Conservation (phyloP, 1,140 invertebrate genomes). For the Drosophila truncata region DNA sequence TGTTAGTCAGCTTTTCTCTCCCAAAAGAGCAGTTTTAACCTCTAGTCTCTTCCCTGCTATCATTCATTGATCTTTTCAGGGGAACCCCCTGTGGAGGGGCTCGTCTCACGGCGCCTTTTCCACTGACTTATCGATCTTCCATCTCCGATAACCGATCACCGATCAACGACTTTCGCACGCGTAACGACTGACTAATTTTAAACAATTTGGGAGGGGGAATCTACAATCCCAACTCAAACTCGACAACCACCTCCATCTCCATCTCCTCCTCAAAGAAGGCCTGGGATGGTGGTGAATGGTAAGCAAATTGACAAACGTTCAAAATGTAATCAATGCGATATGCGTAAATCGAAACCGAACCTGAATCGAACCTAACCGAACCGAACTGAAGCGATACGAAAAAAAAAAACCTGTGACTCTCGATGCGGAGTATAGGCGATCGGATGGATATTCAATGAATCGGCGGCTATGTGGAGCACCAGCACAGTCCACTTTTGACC, state of each 20-base stretch:
- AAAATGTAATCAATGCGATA: constrained; percentile 83
- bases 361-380: constrained; percentile 18
- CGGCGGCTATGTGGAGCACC: constrained; percentile 62
- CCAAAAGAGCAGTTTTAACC: no score
- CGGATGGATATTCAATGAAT: constrained; percentile 30
- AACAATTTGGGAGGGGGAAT: constrained; percentile 46
- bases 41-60: no score
- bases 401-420: constrained; percentile 43
- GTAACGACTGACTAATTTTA: constrained; percentile 75
- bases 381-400: constrained; percentile 3
- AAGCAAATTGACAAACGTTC: constrained; percentile 81
- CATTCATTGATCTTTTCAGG: neutral
- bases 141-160: neutral
- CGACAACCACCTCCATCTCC: no score
- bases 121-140: constrained; percentile 21
- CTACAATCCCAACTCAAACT: no score
- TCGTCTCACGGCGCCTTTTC: constrained; percentile 14
- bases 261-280: neutral
- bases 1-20: neutral
- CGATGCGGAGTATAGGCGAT: constrained; percentile 15
- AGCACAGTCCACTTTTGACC: constrained; percentile 73
- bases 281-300: constrained; percentile 43
- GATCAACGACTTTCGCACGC: constrained; percentile 67
- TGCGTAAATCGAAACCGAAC: constrained; percentile 68
- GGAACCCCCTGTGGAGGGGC: constrained; percentile 17